Conservation (phyloP, 2,113 vertebrate genomes). For the Pelvicachromis taeniatus region DNA sequence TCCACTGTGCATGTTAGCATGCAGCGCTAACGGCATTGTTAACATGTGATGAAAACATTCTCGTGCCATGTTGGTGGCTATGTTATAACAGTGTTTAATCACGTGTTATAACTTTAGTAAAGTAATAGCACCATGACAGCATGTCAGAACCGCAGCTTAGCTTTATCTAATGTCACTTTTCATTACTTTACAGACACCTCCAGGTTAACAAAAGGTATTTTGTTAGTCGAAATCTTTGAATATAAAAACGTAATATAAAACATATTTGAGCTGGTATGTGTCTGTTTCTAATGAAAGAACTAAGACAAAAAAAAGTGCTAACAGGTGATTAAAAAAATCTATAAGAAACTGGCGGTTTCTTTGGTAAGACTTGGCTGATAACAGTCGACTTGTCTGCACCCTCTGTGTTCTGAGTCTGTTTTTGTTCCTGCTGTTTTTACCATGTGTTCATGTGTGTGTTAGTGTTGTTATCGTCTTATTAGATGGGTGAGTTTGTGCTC, state of each 20-base stretch:
- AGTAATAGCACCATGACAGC: not conserved
- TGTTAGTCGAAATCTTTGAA: not conserved
- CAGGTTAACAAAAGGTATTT: not conserved
- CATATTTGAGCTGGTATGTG: not conserved
- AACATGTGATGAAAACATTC: not conserved
- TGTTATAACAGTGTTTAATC: not conserved
- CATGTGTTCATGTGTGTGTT: not conserved
- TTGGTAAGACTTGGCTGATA: not conserved
- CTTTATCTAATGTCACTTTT: not conserved
- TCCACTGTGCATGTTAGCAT: slow-evolving; percentile 47
- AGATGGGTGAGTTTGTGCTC: not conserved
- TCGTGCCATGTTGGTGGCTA: not conserved
- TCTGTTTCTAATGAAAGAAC: slow-evolving; percentile 49
- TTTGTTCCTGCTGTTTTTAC: slow-evolving; percentile 38
- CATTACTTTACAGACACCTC: slow-evolving; percentile 2
- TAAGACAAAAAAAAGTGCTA: not conserved
- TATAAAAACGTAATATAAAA: not conserved
- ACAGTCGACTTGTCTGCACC: slow-evolving; percentile 12
- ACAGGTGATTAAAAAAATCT: not conserved
- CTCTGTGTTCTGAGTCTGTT: slow-evolving; percentile 16
- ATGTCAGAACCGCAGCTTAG: not conserved
- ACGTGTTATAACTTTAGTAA: slow-evolving; percentile 5
- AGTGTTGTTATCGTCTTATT: not conserved
- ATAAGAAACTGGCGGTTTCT: not conserved
- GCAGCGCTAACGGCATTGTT: not conserved